phyloP scores from a whole-genome alignment of 2,113 vertebrate genomes.

The Platysternon megacephalum region DNA sequence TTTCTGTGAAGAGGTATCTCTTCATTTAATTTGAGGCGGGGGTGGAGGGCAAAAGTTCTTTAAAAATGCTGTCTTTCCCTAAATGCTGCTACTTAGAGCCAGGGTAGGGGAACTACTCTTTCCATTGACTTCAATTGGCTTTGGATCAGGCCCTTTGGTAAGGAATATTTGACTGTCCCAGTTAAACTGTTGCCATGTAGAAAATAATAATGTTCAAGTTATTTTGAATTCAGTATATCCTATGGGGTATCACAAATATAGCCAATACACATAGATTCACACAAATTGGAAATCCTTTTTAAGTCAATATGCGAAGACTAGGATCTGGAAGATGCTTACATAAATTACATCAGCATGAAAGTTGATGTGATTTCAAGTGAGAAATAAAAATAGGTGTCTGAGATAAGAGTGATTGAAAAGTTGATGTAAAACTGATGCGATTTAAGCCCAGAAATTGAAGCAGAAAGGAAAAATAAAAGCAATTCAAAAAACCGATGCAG shows the following conservation, averaged over 20 bases:
- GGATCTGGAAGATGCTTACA: conserved; percentile 2
- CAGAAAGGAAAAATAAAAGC: conserved; percentile 44
- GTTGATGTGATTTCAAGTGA: conserved; percentile 51
- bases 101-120: background rate
- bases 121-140: background rate
- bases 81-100: background rate
- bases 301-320: conserved; percentile 28
- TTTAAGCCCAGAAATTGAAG: conserved; percentile 48
- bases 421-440: conserved; percentile 52
- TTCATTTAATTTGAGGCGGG: background rate
- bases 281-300: conserved; percentile 21
- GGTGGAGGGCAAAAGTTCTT: background rate
- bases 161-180: background rate
- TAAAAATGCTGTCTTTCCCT: background rate
- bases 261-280: background rate
- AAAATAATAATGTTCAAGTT: conserved; percentile 21
- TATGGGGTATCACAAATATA: background rate
- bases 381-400: conserved; percentile 39
- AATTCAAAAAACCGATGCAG: conserved; percentile 12
- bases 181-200: background rate
- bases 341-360: conserved; percentile 23
- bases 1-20: conserved; percentile 7
- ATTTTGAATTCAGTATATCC: background rate
- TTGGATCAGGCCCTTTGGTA: background rate
- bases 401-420: conserved; percentile 50